Evolutionary conservation across 2,888 invertebrate species (phyloP).

Genomic region (Acanthosepion esculentum): DNA sequence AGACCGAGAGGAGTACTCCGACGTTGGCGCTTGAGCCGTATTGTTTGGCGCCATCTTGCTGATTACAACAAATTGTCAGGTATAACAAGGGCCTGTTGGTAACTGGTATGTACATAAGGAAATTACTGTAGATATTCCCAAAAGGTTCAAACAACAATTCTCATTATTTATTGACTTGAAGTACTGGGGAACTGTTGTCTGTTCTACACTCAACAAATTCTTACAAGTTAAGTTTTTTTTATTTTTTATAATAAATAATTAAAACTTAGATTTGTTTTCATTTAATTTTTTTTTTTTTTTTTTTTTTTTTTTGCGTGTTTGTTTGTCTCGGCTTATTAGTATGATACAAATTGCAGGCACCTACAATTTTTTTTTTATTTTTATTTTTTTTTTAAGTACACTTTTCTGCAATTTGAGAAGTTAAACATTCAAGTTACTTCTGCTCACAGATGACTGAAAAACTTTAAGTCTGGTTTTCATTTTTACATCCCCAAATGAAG

Average conservation of each 20-base stretch:
- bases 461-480: too few relatives aligned
- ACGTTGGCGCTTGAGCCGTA: conserved; percentile 90
- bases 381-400: too few relatives aligned
- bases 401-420: too few relatives aligned
- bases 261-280: neutral
- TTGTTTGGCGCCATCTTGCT: conserved; percentile 90
- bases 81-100: conserved; percentile 95
- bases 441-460: too few relatives aligned
- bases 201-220: neutral
- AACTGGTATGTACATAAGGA: neutral
- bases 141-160: neutral
- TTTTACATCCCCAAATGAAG: too few relatives aligned
- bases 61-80: conserved; percentile 95
- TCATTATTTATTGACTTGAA: neutral
- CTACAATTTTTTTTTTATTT: too few relatives aligned
- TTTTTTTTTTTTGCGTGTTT: neutral
- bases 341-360: too few relatives aligned
- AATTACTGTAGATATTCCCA: neutral
- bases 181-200: neutral
- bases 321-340: too few relatives aligned
- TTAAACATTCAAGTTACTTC: too few relatives aligned
- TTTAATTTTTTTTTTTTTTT: neutral
- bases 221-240: neutral
- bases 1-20: conserved; percentile 86
- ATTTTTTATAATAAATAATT: neutral